Percentiles rank a stretch among this genome's conserved stretches.
phyloP scores from a whole-genome alignment of 1,140 invertebrate species.

The Rhyzopertha dominica region DNA sequence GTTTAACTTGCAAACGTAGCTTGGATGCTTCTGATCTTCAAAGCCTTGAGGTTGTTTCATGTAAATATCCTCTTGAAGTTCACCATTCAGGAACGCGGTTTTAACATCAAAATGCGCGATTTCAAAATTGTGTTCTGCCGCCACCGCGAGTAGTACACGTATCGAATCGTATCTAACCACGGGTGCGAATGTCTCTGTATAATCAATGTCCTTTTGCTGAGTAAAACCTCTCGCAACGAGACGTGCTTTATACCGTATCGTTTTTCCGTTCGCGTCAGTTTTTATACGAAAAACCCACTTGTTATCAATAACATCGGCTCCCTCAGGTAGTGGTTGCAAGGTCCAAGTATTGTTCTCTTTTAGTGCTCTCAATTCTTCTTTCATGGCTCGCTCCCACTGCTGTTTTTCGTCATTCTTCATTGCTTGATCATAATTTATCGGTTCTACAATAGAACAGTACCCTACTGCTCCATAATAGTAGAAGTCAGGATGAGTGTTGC shows the following conservation, averaged over 20 bases:
- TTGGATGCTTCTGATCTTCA: constrained; percentile 11
- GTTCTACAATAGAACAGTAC: constrained; percentile 6
- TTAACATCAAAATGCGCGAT: constrained; percentile 42
- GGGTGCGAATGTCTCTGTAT: constrained; percentile 42
- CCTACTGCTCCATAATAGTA: not conserved
- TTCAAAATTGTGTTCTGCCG: constrained; percentile 36
- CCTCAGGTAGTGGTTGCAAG: no score
- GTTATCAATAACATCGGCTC: constrained; percentile 26
- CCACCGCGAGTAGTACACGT: constrained; percentile 40
- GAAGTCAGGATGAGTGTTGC: no score
- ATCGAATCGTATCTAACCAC: constrained; percentile 39
- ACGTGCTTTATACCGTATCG: constrained; percentile 37
- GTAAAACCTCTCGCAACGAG: constrained; percentile 42
- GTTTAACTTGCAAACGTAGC: constrained; percentile 6
- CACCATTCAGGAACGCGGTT: constrained; percentile 46
- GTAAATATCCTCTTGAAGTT: constrained; percentile 44
- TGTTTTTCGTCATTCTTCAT: constrained; percentile 3
- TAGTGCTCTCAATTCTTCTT: constrained; percentile 14
- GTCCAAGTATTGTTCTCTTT: constrained; percentile 9
- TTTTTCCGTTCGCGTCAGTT: constrained; percentile 11
- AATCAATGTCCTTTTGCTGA: constrained; percentile 42
- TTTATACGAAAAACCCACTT: constrained; percentile 40
- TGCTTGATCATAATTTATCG: constrained; percentile 10
- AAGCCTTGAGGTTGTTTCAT: constrained; percentile 43
- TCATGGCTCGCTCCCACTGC: constrained; percentile 14